These are phyloP conservation scores for Nemoura dubitans DNA, from an alignment of 2,888 invertebrate genomes.

Conservation along the genomic window DNA sequence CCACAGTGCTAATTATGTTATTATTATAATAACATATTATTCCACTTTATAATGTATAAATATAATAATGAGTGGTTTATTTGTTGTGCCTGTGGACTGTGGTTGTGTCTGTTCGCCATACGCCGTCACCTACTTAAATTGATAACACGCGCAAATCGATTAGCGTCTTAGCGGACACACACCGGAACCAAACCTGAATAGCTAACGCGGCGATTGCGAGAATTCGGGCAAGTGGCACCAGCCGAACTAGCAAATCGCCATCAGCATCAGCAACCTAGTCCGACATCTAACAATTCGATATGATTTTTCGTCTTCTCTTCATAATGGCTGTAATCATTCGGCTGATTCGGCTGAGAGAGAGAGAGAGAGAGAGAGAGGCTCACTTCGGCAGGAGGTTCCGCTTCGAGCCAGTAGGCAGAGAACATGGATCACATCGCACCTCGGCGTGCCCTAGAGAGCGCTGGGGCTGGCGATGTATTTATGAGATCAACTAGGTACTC, in stretches of 20 bases:
- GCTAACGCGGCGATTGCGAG: no score
- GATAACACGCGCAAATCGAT: neutral
- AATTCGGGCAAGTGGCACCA: no score
- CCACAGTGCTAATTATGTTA: slow-evolving; percentile 3
- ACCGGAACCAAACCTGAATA: neutral
- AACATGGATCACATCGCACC: neutral
- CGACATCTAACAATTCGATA: neutral
- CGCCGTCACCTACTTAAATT: neutral
- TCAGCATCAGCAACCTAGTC: neutral
- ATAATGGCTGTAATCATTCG: neutral
- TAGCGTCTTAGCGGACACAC: neutral
- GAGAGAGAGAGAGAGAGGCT: no score
- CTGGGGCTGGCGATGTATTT: neutral
- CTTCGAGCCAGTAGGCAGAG: no score
- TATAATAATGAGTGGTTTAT: neutral
- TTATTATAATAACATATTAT: slow-evolving; percentile 4
- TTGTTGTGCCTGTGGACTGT: neutral
- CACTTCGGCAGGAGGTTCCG: no score
- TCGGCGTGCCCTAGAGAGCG: neutral
- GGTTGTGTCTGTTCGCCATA: neutral
- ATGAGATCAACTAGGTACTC: neutral
- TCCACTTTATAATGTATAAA: neutral
- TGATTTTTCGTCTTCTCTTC: neutral
- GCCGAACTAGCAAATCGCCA: neutral
- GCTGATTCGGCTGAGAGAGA: neutral